phyloP scores from a whole-genome alignment of 2,888 invertebrate species.

The Thelaira solivaga region DNA sequence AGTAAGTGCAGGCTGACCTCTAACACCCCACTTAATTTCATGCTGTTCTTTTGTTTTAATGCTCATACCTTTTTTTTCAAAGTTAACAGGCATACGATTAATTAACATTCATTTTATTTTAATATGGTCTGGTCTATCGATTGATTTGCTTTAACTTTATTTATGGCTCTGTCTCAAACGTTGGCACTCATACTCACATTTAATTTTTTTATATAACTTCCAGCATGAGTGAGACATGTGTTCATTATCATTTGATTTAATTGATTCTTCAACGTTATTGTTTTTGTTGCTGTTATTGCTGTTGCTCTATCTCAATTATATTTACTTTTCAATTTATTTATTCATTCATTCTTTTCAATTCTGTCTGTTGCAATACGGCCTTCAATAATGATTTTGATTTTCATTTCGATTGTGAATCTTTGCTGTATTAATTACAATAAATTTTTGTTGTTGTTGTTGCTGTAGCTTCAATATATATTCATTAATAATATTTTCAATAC shows the following conservation, averaged over 20 bases:
- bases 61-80: neutral
- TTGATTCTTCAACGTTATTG: slow-evolving; percentile 42
- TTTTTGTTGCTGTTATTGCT: neutral
- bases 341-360: neutral
- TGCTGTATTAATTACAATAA: slow-evolving; percentile 28
- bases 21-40: slow-evolving; percentile 22
- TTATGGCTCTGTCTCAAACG: neutral
- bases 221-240: slow-evolving; percentile 40
- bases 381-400: slow-evolving; percentile 32
- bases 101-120: slow-evolving; percentile 40
- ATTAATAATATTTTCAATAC: too few relatives aligned
- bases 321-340: slow-evolving; percentile 38
- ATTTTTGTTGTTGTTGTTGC: neutral
- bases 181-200: neutral
- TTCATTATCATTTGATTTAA: slow-evolving; percentile 57
- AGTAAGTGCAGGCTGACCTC: neutral
- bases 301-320: slow-evolving; percentile 24
- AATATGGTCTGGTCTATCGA: slow-evolving; percentile 31
- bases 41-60: slow-evolving; percentile 20
- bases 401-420: too few relatives aligned
- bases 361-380: slow-evolving; percentile 21
- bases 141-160: slow-evolving; percentile 16
- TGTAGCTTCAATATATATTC: neutral
- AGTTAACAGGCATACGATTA: slow-evolving; percentile 42
- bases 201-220: neutral